phyloP scores from a whole-genome alignment of 1,140 invertebrate species.

The Anastatus disparis region DNA sequence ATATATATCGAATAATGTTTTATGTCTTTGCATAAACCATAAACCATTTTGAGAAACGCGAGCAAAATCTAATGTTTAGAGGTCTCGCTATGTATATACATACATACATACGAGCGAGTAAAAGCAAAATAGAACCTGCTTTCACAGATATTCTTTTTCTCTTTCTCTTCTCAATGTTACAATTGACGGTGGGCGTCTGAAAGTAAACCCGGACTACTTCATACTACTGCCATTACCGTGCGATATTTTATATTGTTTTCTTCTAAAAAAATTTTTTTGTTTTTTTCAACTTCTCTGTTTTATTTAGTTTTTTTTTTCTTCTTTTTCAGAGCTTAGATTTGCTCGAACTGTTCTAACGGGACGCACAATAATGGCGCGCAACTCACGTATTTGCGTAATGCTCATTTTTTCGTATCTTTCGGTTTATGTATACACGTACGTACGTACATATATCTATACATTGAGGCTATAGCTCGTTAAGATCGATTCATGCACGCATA shows the following conservation, averaged over 20 bases:
- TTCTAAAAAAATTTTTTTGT: neutral
- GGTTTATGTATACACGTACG: too few species aligned
- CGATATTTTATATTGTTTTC: constrained; percentile 17
- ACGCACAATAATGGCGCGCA: neutral
- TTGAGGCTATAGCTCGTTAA: constrained; percentile 34
- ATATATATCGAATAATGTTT: constrained; percentile 18
- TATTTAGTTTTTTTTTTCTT: too few species aligned
- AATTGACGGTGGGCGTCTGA: constrained; percentile 48
- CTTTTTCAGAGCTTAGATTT: constrained; percentile 9
- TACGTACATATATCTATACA: too few species aligned
- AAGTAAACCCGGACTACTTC: constrained; percentile 43
- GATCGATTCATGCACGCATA: constrained; percentile 39
- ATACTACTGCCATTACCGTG: neutral
- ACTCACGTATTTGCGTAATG: constrained; percentile 37
- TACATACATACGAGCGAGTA: too few species aligned
- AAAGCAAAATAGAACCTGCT: constrained; percentile 52
- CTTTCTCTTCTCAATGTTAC: constrained; percentile 22
- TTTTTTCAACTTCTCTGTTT: too few species aligned
- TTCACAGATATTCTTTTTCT: constrained; percentile 31
- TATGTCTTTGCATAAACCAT: constrained; percentile 49
- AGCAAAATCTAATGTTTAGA: constrained; percentile 44
- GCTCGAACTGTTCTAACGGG: neutral
- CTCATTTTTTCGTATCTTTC: constrained; percentile 16
- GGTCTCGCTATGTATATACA: too few species aligned
- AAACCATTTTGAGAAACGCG: constrained; percentile 48